Percentiles rank a stretch among this genome's conserved stretches.
These are phyloP conservation scores for Progne subis DNA, from an alignment of 2,113 vertebrate species.

Conservation along the genomic window DNA sequence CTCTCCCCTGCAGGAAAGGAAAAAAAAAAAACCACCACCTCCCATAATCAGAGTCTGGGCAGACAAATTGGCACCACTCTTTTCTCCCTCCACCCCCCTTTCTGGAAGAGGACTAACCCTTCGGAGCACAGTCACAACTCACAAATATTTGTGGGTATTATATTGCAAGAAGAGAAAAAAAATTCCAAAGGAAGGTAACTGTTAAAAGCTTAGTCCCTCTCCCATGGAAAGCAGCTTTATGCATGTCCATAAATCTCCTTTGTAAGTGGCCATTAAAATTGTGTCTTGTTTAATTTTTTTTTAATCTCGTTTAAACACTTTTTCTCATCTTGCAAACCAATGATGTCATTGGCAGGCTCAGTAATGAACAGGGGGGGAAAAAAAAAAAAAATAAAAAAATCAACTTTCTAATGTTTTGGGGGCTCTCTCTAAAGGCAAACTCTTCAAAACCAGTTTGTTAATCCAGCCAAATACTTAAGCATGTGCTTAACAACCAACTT, in stretches of 20 bases:
- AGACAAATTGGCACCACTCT: constrained; percentile 84
- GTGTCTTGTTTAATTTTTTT: constrained; percentile 75
- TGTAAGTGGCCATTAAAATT: constrained; percentile 81
- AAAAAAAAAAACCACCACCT: constrained; percentile 35
- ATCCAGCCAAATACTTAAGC: constrained; percentile 25
- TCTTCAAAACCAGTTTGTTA: constrained; percentile 51
- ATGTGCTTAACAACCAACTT: neutral
- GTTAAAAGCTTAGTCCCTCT: constrained; percentile 76
- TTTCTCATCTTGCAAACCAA: constrained; percentile 76
- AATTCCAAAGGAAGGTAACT: constrained; percentile 72
- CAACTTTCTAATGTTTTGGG: constrained; percentile 56
- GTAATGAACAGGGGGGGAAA: constrained; percentile 66
- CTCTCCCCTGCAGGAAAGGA: constrained; percentile 56
- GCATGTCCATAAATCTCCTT: constrained; percentile 78
- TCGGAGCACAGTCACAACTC: constrained; percentile 74
- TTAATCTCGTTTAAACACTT: constrained; percentile 75
- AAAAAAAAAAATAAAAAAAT: constrained; percentile 50
- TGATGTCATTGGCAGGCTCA: constrained; percentile 76
- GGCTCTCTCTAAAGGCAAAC: constrained; percentile 65
- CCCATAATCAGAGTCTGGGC: constrained; percentile 78
- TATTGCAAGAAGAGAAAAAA: constrained; percentile 69
- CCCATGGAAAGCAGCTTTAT: constrained; percentile 79
- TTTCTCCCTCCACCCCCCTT: constrained; percentile 53
- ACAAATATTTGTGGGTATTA: constrained; percentile 83
- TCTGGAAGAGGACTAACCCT: constrained; percentile 70